These are phyloP conservation scores for Liodrosophila aerea DNA, from an alignment of 2,888 invertebrate species.

Conservation along the genomic window DNA sequence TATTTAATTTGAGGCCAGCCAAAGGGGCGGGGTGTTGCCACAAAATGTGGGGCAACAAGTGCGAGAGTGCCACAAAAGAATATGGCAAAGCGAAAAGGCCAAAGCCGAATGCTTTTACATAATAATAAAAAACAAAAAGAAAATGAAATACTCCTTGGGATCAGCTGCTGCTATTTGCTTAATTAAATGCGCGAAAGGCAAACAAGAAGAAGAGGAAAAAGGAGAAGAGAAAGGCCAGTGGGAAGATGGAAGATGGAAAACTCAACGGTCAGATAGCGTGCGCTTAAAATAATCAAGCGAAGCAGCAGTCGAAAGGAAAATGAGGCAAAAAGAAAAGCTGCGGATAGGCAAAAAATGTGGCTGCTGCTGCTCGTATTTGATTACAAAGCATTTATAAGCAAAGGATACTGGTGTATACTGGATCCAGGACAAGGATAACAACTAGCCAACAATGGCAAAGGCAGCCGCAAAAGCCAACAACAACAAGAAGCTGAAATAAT, in stretches of 20 bases:
- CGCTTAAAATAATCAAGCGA: slow-evolving; percentile 40
- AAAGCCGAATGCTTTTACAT: slow-evolving; percentile 11
- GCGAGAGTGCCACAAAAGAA: slow-evolving; percentile 38
- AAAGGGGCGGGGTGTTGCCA: slow-evolving; percentile 31
- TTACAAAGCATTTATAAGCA: slow-evolving; percentile 65
- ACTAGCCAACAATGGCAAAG: slow-evolving; percentile 18
- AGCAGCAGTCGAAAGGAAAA: slow-evolving; percentile 16
- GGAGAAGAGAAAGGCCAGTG: slow-evolving; percentile 6
- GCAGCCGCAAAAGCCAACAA: slow-evolving; percentile 18
- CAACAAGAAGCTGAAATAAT: slow-evolving; percentile 3
- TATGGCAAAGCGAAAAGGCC: slow-evolving; percentile 22
- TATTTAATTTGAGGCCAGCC: neutral
- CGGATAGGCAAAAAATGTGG: slow-evolving; percentile 13
- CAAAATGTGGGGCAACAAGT: slow-evolving; percentile 53
- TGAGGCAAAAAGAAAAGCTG: slow-evolving; percentile 12
- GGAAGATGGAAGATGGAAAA: slow-evolving; percentile 18
- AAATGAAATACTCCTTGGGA: slow-evolving; percentile 41
- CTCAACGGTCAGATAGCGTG: slow-evolving; percentile 44
- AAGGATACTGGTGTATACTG: slow-evolving; percentile 22
- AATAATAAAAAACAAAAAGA: slow-evolving; percentile 17
- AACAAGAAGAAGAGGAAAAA: slow-evolving; percentile 8
- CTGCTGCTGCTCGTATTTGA: slow-evolving; percentile 44
- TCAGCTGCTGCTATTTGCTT: slow-evolving; percentile 63
- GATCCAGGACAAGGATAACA: slow-evolving; percentile 31
- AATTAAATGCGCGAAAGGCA: slow-evolving; percentile 58